Evolutionary conservation across 2,888 invertebrate species (phyloP).

Genomic region (Nemotelus pantherinus): DNA sequence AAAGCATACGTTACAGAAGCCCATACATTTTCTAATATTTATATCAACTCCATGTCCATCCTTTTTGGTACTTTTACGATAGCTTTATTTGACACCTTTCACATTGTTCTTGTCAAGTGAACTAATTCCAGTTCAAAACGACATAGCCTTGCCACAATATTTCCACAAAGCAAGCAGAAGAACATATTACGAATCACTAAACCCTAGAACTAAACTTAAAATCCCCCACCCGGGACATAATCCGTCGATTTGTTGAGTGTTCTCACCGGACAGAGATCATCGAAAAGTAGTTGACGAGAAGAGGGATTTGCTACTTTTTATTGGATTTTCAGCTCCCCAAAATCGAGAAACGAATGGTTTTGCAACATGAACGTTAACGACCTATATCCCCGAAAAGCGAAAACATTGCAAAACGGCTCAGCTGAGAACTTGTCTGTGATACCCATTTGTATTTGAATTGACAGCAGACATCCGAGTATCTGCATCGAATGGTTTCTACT

Average conservation of each 20-base stretch:
- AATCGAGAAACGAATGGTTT: background rate
- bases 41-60: no score
- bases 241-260: constrained; percentile 15
- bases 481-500: background rate
- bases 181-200: no score
- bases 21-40: no score
- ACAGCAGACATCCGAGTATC: constrained; percentile 1
- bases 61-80: no score
- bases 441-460: constrained; percentile 15
- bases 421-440: background rate
- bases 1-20: no score
- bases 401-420: background rate
- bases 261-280: background rate
- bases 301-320: constrained; percentile 32
- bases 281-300: constrained; percentile 28
- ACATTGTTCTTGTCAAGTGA: no score
- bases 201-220: no score
- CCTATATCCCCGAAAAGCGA: background rate
- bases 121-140: no score
- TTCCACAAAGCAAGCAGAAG: no score
- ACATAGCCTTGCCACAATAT: no score
- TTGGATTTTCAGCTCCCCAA: background rate
- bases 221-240: background rate
- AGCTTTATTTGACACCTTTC: no score
- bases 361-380: background rate